Conservation (phyloP, 2,113 vertebrate species). For the Turnix velox region DNA sequence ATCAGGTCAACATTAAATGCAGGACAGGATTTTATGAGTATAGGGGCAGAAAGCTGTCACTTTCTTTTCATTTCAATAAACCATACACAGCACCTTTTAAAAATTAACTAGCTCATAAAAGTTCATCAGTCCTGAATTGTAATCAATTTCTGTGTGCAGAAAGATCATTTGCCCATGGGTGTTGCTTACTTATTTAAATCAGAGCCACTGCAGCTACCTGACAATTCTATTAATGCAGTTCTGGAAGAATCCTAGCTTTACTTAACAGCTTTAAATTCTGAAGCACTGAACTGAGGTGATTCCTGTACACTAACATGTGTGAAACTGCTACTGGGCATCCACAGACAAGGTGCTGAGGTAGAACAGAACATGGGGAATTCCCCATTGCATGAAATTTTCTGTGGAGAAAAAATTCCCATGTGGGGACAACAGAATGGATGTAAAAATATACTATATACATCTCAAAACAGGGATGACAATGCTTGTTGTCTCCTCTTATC, state of each 20-base stretch:
- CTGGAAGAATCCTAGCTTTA: constrained; percentile 24
- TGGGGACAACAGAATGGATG: neutral
- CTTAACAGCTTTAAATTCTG: constrained; percentile 1
- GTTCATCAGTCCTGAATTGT: constrained; percentile 64
- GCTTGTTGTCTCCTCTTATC: neutral
- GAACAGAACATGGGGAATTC: neutral
- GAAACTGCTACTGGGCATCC: neutral
- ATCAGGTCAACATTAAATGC: constrained; percentile 43
- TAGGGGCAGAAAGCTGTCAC: constrained; percentile 61
- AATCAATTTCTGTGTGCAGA: constrained; percentile 60
- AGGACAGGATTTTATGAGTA: constrained; percentile 58
- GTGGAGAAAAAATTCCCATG: neutral
- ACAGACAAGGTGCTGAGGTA: neutral
- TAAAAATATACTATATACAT: neutral
- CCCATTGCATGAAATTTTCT: neutral
- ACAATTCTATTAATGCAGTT: constrained; percentile 41
- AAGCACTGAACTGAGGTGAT: neutral
- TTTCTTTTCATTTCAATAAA: constrained; percentile 67
- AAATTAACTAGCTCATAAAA: constrained; percentile 70
- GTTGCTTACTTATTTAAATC: constrained; percentile 61
- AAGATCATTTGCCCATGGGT: constrained; percentile 64
- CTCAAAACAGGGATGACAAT: neutral
- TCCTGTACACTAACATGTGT: neutral
- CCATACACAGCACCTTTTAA: constrained; percentile 63
- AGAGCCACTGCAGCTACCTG: constrained; percentile 26